These are phyloP conservation scores for Diogma glabrata DNA, from an alignment of 2,888 invertebrate species.

Conservation along the genomic window DNA sequence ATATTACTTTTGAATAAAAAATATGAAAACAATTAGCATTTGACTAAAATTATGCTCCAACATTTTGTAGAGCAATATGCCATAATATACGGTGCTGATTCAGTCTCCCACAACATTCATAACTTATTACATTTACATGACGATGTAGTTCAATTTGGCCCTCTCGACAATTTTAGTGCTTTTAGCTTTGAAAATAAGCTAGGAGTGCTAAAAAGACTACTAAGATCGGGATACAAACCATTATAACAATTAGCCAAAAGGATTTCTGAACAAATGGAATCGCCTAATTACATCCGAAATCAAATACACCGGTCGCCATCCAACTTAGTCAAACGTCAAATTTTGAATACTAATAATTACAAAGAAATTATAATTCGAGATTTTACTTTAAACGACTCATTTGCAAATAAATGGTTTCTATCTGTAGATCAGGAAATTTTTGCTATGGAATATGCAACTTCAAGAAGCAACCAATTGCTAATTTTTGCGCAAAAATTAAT, in stretches of 20 bases:
- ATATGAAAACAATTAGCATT: background rate
- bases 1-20: background rate
- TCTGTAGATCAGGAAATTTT: background rate
- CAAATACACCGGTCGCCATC: background rate
- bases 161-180: background rate
- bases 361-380: background rate
- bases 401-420: conserved; percentile 1
- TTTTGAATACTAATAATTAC: background rate
- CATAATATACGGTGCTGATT: background rate
- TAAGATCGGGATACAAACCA: background rate
- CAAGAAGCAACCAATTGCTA: background rate
- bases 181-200: background rate
- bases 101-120: background rate
- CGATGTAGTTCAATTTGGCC: background rate
- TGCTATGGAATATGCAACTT: background rate
- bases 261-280: background rate
- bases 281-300: too few relatives aligned
- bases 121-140: background rate
- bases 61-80: background rate
- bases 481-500: background rate
- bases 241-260: background rate
- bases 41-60: background rate
- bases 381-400: background rate
- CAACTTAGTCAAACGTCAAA: background rate
- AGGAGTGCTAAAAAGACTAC: background rate